These are phyloP conservation scores for Eilema caniola DNA, from an alignment of 2,888 invertebrate species.

Conservation along the genomic window DNA sequence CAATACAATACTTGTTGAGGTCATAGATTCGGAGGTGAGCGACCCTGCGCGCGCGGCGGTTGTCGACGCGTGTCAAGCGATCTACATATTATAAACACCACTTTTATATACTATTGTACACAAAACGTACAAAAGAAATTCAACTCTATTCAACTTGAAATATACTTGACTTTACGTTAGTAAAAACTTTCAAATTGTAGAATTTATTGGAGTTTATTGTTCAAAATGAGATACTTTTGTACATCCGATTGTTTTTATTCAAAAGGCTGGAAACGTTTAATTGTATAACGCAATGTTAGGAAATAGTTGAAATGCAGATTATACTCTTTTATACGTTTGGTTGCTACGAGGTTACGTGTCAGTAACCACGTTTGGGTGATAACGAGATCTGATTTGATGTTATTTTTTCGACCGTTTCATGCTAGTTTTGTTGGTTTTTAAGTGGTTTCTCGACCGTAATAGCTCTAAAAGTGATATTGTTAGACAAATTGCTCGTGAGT, in stretches of 20 bases:
- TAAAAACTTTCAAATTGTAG: constrained; percentile 8
- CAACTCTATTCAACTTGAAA: constrained; percentile 28
- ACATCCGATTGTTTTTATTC: constrained; percentile 82
- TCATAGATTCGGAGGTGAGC: constrained; percentile 64
- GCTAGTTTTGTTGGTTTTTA: constrained; percentile 50
- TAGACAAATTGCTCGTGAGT: constrained; percentile 48
- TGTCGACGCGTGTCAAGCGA: constrained; percentile 73
- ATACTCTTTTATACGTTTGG: constrained; percentile 50
- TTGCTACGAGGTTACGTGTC: constrained; percentile 56
- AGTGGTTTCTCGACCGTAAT: constrained; percentile 52
- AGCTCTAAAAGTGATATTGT: constrained; percentile 47
- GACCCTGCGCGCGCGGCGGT: constrained; percentile 57
- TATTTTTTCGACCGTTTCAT: constrained; percentile 55
- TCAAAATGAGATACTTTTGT: constrained; percentile 63
- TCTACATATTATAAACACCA: constrained; percentile 57
- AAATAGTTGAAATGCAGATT: constrained; percentile 62
- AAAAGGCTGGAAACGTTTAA: constrained; percentile 81
- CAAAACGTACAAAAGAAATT: constrained; percentile 29
- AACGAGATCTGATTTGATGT: constrained; percentile 55
- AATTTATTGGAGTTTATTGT: constrained; percentile 46
- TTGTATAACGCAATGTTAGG: constrained; percentile 72
- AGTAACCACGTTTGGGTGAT: constrained; percentile 53
- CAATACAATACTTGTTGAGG: constrained; percentile 58
- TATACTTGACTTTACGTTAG: constrained; percentile 30
- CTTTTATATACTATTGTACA: constrained; percentile 40